These are phyloP conservation scores for Hirtodrosophila alboralis DNA, from an alignment of 2,888 invertebrate species.

Conservation along the genomic window DNA sequence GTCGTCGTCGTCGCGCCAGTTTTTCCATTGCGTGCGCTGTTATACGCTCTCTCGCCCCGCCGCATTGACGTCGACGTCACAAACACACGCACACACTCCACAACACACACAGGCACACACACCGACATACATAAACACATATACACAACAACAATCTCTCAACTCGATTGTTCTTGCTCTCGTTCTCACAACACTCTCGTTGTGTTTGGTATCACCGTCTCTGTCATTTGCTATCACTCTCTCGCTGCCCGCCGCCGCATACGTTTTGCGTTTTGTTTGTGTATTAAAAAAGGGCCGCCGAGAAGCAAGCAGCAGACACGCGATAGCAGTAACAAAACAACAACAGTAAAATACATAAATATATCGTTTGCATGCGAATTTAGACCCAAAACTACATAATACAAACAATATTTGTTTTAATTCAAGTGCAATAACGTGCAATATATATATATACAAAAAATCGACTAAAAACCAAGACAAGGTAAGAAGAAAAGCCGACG, in stretches of 20 bases:
- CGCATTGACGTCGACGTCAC: slow-evolving; percentile 58
- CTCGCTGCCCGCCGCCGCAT: slow-evolving; percentile 32
- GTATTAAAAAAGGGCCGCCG: slow-evolving; percentile 60
- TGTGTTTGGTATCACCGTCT: slow-evolving; percentile 32
- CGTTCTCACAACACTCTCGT: slow-evolving; percentile 49
- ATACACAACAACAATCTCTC: slow-evolving; percentile 30
- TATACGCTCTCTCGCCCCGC: slow-evolving; percentile 44
- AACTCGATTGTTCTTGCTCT: slow-evolving; percentile 49
- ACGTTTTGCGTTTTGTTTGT: slow-evolving; percentile 63
- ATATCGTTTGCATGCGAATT: slow-evolving; percentile 43
- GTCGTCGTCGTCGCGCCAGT: slow-evolving; percentile 65
- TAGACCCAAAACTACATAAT: slow-evolving; percentile 23
- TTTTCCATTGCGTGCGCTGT: slow-evolving; percentile 70
- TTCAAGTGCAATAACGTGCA: slow-evolving; percentile 29
- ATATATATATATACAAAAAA: slow-evolving; percentile 10
- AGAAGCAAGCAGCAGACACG: slow-evolving; percentile 58
- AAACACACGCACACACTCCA: slow-evolving; percentile 10
- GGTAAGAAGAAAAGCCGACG: slow-evolving; percentile 69
- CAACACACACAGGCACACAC: slow-evolving; percentile 3
- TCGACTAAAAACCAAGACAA: slow-evolving; percentile 34
- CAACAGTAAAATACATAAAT: slow-evolving; percentile 29
- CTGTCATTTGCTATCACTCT: slow-evolving; percentile 23
- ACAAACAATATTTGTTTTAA: slow-evolving; percentile 33
- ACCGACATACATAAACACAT: slow-evolving; percentile 6
- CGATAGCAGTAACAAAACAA: slow-evolving; percentile 57